Evolutionary conservation across 1,140 invertebrate genomes (phyloP).

Genomic region (Frieseomelitta varia): DNA sequence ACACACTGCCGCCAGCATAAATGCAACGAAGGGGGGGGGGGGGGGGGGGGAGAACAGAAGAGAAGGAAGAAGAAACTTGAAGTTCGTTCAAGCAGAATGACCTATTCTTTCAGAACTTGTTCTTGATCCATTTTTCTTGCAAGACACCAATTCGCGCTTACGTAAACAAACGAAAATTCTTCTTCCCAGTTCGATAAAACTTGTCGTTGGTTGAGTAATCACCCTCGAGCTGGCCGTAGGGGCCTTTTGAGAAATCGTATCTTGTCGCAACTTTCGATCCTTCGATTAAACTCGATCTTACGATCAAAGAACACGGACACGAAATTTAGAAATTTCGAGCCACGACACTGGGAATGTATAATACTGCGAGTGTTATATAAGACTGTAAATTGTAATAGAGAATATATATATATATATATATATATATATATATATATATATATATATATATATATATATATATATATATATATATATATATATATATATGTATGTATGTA

Average conservation of each 20-base stretch:
- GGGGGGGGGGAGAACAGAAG: no score
- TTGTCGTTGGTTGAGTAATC: background rate
- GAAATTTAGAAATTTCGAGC: background rate
- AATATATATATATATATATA: no score
- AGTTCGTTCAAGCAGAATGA: background rate
- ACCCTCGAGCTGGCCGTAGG: background rate
- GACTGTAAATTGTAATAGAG: no score
- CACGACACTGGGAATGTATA: no score
- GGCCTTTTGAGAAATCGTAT: background rate
- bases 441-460: no score
- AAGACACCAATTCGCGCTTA: background rate
- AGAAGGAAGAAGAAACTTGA: no score
- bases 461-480: no score
- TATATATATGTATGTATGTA: no score
- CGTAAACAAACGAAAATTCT: background rate
- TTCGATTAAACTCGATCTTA: background rate
- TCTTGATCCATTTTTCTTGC: background rate
- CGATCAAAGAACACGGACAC: background rate
- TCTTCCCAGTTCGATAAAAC: background rate
- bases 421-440: no score
- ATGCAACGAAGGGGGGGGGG: no score
- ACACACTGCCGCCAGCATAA: no score
- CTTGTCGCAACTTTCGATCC: background rate
- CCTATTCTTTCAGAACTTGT: background rate
- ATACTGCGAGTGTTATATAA: no score